Percentiles rank a stretch among this genome's conserved stretches.
These are phyloP conservation scores for Nomada ferruginata DNA, from an alignment of 2,888 invertebrate genomes.

Conservation along the genomic window DNA sequence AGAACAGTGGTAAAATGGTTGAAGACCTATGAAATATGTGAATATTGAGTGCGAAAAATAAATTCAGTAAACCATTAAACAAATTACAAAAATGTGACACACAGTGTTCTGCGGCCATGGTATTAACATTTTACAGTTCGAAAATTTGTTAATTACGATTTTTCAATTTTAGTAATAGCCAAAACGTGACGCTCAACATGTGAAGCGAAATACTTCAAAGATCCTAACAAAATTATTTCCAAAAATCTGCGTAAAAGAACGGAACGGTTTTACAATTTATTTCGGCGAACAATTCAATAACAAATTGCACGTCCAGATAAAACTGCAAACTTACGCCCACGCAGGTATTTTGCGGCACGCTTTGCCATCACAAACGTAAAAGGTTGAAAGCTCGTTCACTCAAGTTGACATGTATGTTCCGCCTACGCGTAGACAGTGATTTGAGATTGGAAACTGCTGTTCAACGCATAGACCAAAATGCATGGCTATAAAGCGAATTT, in stretches of 20 bases:
- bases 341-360: slow-evolving; percentile 54
- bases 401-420: slow-evolving; percentile 59
- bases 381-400: slow-evolving; percentile 67
- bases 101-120: too few relatives aligned
- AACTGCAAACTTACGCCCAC: slow-evolving; percentile 61
- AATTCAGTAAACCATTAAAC: too few relatives aligned
- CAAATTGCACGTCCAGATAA: slow-evolving; percentile 46
- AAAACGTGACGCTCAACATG: too few relatives aligned
- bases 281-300: slow-evolving; percentile 45
- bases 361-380: slow-evolving; percentile 61
- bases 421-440: slow-evolving; percentile 59
- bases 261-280: slow-evolving; percentile 9
- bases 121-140: too few relatives aligned
- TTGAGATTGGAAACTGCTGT: slow-evolving; percentile 49
- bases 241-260: neutral
- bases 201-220: too few relatives aligned
- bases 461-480: slow-evolving; percentile 44
- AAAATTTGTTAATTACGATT: too few relatives aligned
- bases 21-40: neutral
- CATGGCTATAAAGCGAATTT: slow-evolving; percentile 43
- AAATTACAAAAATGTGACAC: too few relatives aligned
- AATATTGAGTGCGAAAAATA: neutral
- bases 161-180: too few relatives aligned
- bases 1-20: too few relatives aligned
- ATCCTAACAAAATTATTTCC: too few relatives aligned